These are phyloP conservation scores for Perccottus glenii DNA, from an alignment of 2,113 vertebrate species.

Conservation along the genomic window DNA sequence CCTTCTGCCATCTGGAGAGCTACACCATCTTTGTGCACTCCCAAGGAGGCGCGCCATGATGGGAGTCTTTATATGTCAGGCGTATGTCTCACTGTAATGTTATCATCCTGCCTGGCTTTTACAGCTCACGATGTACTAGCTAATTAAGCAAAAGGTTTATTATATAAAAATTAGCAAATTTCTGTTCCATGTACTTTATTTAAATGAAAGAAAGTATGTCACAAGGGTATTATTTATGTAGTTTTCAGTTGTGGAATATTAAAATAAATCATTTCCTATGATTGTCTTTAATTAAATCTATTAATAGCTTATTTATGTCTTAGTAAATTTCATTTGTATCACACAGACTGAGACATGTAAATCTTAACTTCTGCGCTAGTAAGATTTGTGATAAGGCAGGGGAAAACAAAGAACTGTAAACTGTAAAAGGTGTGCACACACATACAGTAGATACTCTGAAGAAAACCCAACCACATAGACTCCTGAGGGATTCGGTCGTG, in stretches of 20 bases:
- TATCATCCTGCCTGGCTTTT: conserved; percentile 36
- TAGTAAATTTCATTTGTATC: conserved; percentile 20
- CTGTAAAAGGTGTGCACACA: conserved; percentile 45
- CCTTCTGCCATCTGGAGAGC: conserved; percentile 66
- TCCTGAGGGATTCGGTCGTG: conserved; percentile 44
- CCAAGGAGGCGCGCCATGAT: conserved; percentile 37
- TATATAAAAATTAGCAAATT: neutral
- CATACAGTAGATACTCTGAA: neutral
- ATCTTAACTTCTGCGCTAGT: conserved; percentile 17
- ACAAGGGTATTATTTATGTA: too few species aligned
- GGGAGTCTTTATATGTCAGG: conserved; percentile 50
- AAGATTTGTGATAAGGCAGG: conserved; percentile 38
- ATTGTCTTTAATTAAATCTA: conserved; percentile 10
- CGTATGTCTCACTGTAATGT: conserved; percentile 18
- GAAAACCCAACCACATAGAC: conserved; percentile 30
- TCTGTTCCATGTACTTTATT: conserved; percentile 4
- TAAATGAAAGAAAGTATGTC: too few species aligned
- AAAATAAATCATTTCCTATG: too few species aligned
- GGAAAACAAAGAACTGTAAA: conserved; percentile 1
- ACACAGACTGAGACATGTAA: conserved; percentile 8
- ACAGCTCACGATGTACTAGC: conserved; percentile 10
- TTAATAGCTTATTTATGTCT: conserved; percentile 27
- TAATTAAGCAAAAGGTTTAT: conserved; percentile 30
- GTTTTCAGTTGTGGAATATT: too few species aligned
- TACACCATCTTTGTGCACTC: conserved; percentile 54